Evolutionary conservation across 2,888 invertebrate species (phyloP).

Genomic region (Drosophila anceps): DNA sequence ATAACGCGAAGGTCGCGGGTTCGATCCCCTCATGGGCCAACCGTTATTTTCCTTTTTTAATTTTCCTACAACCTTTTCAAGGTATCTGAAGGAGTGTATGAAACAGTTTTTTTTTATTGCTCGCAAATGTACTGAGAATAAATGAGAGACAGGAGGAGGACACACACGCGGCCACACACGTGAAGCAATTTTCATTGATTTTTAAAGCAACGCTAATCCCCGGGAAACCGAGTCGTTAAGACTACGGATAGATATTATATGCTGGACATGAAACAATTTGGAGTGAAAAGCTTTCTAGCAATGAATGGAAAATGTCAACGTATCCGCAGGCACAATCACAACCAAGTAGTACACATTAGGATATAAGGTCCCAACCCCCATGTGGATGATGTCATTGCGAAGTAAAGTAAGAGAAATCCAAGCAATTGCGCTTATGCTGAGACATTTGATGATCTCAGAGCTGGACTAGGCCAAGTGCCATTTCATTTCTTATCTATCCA

Average conservation of each 20-base stretch:
- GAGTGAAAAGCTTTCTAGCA: conserved; percentile 56
- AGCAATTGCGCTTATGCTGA: conserved; percentile 45
- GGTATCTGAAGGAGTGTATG: background rate
- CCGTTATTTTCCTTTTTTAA: background rate
- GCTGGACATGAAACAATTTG: conserved; percentile 44
- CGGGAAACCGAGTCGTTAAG: conserved; percentile 23
- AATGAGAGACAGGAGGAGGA: conserved; percentile 2
- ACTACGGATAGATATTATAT: conserved; percentile 32
- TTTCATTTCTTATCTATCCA: conserved; percentile 37
- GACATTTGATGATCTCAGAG: conserved; percentile 59
- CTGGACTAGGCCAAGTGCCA: conserved; percentile 14
- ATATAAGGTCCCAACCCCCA: conserved; percentile 20
- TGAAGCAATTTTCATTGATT: conserved; percentile 38
- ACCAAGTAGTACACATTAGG: conserved; percentile 39
- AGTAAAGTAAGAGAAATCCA: conserved; percentile 45
- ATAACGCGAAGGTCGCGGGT: conserved; percentile 80
- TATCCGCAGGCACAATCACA: conserved; percentile 37
- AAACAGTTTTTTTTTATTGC: conserved; percentile 8
- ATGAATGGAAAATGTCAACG: conserved; percentile 52
- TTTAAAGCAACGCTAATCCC: conserved; percentile 20
- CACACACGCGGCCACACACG: background rate
- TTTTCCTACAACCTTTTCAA: conserved; percentile 11
- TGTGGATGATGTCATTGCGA: conserved; percentile 45
- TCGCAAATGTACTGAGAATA: conserved; percentile 2
- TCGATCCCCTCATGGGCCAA: conserved; percentile 73